Evolutionary conservation across 2,113 vertebrate genomes (phyloP).

Genomic region (Cygnus atratus): DNA sequence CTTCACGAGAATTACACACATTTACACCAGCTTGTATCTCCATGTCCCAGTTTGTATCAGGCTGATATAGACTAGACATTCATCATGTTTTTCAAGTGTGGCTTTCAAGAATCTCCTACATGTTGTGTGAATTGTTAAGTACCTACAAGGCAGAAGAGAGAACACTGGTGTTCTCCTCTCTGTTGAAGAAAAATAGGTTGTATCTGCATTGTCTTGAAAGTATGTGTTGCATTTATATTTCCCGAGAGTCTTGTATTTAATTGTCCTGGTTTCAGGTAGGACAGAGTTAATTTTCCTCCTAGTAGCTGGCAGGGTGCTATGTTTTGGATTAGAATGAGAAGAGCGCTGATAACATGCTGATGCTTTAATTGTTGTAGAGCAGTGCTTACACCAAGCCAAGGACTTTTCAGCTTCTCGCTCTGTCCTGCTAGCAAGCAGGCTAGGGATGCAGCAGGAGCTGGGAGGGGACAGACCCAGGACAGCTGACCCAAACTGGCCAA

Average conservation of each 20-base stretch:
- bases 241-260: background rate
- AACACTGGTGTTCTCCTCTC: background rate
- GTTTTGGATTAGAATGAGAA: no score
- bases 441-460: no score
- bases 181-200: background rate
- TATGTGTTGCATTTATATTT: fast-evolving
- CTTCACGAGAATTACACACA: background rate
- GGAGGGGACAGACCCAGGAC: no score
- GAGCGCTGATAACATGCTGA: no score
- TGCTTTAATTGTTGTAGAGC: no score
- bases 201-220: background rate
- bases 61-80: background rate
- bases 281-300: no score
- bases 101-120: background rate
- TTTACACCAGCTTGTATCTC: background rate
- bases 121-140: background rate
- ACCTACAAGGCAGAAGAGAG: background rate
- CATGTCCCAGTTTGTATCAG: background rate
- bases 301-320: no score
- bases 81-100: background rate
- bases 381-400: no score
- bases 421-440: no score
- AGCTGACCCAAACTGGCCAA: no score
- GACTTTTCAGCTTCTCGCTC: no score
- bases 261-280: no score